A percentile compares a stretch with the other conserved stretches of the same genome.
Evolutionary conservation across 2,797 vertebrate genomes (phyloP).

Genomic region (Chelon auratus): DNA sequence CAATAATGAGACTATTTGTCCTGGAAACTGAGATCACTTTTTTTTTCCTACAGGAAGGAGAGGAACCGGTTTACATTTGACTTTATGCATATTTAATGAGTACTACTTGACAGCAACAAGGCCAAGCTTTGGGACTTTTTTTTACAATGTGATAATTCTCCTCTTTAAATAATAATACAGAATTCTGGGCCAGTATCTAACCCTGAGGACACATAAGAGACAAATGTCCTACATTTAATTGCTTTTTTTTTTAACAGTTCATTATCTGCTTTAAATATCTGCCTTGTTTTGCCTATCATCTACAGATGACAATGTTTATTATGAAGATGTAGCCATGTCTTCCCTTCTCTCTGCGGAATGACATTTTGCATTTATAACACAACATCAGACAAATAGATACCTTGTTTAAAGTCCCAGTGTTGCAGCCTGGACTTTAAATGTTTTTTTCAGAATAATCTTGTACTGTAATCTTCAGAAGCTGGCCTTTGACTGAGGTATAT

Average conservation of each 20-base stretch:
- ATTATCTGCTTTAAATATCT: conserved; percentile 43
- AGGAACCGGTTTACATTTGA: conserved; percentile 51
- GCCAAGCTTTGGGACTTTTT: conserved; percentile 31
- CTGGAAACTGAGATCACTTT: conserved; percentile 61
- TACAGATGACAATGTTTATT: conserved; percentile 36
- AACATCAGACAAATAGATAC: conserved; percentile 9
- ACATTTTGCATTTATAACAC: conserved; percentile 5
- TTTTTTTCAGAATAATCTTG: conserved; percentile 28
- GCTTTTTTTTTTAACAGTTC: conserved; percentile 44
- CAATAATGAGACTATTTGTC: conserved; percentile 63
- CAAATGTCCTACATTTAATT: conserved; percentile 54
- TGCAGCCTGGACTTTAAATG: conserved; percentile 28
- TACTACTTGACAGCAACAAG: conserved; percentile 49
- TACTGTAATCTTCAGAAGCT: conserved; percentile 25
- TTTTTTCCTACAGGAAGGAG: conserved; percentile 38
- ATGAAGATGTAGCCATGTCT: conserved; percentile 12
- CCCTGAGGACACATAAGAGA: conserved; percentile 42
- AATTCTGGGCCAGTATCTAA: conserved; percentile 44
- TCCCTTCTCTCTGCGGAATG: conserved; percentile 13
- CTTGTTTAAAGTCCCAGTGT: conserved; percentile 7
- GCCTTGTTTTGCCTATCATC: conserved; percentile 54
- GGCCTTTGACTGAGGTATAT: conserved; percentile 54
- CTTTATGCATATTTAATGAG: conserved; percentile 54
- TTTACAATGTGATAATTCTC: conserved; percentile 48
- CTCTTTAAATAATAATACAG: conserved; percentile 49